Evolutionary conservation across 1,140 invertebrate species (phyloP).

Genomic region (Heliconius hermathena): DNA sequence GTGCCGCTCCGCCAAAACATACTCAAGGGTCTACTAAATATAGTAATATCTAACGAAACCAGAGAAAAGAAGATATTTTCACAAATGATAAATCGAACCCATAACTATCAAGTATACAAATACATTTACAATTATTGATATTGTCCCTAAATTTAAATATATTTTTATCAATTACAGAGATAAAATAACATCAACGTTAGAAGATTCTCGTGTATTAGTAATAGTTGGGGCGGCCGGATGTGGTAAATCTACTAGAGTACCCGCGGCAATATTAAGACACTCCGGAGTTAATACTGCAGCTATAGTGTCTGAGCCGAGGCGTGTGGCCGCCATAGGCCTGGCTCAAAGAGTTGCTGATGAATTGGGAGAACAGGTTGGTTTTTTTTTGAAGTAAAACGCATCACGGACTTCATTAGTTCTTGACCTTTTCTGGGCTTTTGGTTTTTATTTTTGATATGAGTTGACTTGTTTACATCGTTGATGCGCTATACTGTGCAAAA

Average conservation of each 20-base stretch:
- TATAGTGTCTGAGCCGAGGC: conserved; percentile 91
- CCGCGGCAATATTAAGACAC: conserved; percentile 55
- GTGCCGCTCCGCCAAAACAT: too few species aligned
- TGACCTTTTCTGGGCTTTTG: too few species aligned
- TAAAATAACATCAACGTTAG: conserved; percentile 58
- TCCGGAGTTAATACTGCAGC: conserved; percentile 44
- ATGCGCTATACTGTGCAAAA: too few species aligned
- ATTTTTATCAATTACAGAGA: conserved; percentile 44
- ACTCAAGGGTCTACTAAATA: too few species aligned
- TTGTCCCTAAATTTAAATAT: neutral
- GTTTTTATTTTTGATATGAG: too few species aligned
- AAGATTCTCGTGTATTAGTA: conserved; percentile 52
- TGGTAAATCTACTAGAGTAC: conserved; percentile 74
- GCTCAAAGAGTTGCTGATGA: conserved; percentile 94
- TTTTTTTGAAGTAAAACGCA: too few species aligned
- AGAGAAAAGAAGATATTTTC: neutral
- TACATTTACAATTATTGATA: too few species aligned
- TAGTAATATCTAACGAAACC: too few species aligned
- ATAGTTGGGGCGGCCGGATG: conserved; percentile 75
- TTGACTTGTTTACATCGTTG: too few species aligned
- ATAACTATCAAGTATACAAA: too few species aligned
- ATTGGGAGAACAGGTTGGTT: conserved; percentile 73
- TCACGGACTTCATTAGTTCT: too few species aligned
- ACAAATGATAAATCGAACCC: too few species aligned
- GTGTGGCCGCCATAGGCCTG: conserved; percentile 96